A percentile compares a stretch with the other conserved stretches of the same genome.
These are phyloP conservation scores for Coryphaenoides rupestris DNA, from an alignment of 2,113 vertebrate species.

Conservation along the genomic window DNA sequence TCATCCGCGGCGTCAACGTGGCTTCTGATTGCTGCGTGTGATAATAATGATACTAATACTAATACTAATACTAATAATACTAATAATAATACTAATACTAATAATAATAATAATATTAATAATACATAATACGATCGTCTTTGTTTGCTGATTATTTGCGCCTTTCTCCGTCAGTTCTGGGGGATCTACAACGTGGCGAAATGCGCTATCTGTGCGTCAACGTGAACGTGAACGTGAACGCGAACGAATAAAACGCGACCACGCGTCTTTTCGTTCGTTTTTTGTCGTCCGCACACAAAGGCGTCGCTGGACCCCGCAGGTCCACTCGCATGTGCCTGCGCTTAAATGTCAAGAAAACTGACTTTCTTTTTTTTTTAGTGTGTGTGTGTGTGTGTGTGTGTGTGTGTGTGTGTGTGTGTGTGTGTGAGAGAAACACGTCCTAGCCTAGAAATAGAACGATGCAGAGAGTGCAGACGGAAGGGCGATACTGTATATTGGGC, in stretches of 20 bases:
- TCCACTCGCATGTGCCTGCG: conserved; percentile 40
- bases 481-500: too few species aligned
- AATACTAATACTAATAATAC: too few species aligned
- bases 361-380: too few species aligned
- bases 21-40: conserved; percentile 43
- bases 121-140: neutral
- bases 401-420: conserved; percentile 50
- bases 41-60: neutral
- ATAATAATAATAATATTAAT: too few species aligned
- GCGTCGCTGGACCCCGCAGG: conserved; percentile 56
- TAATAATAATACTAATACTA: too few species aligned
- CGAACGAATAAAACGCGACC: neutral
- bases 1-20: conserved; percentile 46
- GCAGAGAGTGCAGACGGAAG: too few species aligned
- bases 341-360: conserved; percentile 21
- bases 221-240: conserved; percentile 8
- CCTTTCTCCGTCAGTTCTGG: too few species aligned
- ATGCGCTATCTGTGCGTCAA: too few species aligned
- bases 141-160: neutral
- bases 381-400: conserved; percentile 34
- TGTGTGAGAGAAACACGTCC: too few species aligned
- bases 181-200: too few species aligned
- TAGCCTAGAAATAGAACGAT: too few species aligned
- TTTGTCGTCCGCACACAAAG: conserved; percentile 41
- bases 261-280: neutral